Evolutionary conservation across 1,140 invertebrate species (phyloP).

Genomic region (Venustaconcha ellipsiformis): DNA sequence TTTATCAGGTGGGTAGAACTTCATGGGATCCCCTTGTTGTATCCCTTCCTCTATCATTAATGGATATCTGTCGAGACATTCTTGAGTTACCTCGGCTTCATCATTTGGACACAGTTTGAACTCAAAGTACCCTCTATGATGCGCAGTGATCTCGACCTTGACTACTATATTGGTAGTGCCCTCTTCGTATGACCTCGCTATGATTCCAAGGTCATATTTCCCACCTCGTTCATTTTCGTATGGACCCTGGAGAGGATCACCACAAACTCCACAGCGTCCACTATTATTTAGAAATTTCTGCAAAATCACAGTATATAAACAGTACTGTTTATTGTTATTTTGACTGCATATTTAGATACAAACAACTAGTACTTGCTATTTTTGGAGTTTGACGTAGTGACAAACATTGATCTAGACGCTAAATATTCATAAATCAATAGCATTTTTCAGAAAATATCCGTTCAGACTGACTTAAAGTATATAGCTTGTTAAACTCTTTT

Average conservation of each 20-base stretch:
- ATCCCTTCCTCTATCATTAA: conserved; percentile 70
- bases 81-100: conserved; percentile 14
- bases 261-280: conserved; percentile 67
- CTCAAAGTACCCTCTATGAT: conserved; percentile 25
- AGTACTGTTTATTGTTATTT: too few species aligned
- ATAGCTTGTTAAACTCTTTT: too few species aligned
- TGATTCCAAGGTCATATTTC: conserved; percentile 17
- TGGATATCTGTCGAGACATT: conserved; percentile 27
- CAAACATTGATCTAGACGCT: too few species aligned
- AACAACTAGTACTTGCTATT: too few species aligned
- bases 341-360: too few species aligned
- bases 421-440: too few species aligned
- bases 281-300: conserved; percentile 69
- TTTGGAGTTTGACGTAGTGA: too few species aligned
- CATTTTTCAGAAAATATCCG: too few species aligned
- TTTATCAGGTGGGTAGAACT: conserved; percentile 13
- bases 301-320: not conserved
- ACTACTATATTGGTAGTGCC: conserved; percentile 63
- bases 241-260: conserved; percentile 50
- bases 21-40: conserved; percentile 11
- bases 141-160: conserved; percentile 22
- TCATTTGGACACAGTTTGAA: conserved; percentile 62
- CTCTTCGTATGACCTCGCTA: conserved; percentile 16
- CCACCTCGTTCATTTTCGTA: conserved; percentile 61
- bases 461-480: too few species aligned